Evolutionary conservation across 2,113 vertebrate species (phyloP).

Genomic region (Pedetes capensis): DNA sequence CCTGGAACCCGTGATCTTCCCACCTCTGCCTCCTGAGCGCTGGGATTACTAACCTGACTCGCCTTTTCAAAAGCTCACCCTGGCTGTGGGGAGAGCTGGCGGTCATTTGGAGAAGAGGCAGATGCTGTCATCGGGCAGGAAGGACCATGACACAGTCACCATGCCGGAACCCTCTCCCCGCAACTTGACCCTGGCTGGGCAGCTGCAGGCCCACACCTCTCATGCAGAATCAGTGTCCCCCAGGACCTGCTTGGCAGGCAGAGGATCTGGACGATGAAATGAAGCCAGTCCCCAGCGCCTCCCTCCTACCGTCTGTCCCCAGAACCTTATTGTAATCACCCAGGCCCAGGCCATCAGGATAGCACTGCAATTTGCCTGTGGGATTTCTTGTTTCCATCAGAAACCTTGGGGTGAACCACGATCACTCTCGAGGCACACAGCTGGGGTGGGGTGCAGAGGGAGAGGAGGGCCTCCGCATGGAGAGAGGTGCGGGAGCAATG

Average conservation of each 20-base stretch:
- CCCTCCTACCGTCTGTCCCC: background rate
- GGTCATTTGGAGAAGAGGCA: background rate
- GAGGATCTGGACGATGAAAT: background rate
- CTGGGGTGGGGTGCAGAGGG: background rate
- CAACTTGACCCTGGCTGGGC: background rate
- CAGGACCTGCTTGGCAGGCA: background rate
- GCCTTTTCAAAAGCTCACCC: background rate
- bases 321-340: constrained; percentile 35
- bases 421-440: background rate
- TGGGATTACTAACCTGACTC: background rate
- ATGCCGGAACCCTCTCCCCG: background rate
- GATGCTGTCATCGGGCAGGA: background rate
- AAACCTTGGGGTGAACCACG: background rate
- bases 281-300: background rate
- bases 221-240: fast-evolving
- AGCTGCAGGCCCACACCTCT: fast-evolving
- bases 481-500: no score
- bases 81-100: background rate
- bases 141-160: background rate
- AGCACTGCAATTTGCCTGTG: constrained; percentile 54
- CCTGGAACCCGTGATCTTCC: background rate
- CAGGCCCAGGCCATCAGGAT: background rate
- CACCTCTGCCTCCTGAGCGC: background rate
- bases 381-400: constrained; percentile 33
- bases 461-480: background rate